These are phyloP conservation scores for Thunnus albacares DNA, from an alignment of 2,797 vertebrate species.

Conservation along the genomic window DNA sequence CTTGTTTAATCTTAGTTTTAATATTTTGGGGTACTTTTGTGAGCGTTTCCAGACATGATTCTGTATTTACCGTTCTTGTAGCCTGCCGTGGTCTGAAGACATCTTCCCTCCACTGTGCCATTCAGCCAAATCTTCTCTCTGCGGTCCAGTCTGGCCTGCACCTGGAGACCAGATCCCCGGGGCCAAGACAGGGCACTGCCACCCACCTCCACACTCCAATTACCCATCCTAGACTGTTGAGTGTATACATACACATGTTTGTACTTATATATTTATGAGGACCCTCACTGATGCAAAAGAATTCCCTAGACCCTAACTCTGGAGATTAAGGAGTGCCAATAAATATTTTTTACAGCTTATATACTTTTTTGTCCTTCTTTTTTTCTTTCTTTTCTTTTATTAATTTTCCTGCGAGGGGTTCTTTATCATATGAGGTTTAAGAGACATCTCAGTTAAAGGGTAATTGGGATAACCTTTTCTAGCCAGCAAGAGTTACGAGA, in stretches of 20 bases:
- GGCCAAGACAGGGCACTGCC: conserved; percentile 78
- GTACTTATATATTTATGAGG: background rate
- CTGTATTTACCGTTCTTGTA: conserved; percentile 80
- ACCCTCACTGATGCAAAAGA: background rate
- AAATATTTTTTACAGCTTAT: too few relatives aligned
- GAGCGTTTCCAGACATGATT: too few relatives aligned
- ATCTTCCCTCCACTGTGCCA: conserved; percentile 76
- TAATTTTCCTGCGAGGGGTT: too few relatives aligned
- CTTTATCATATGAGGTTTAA: too few relatives aligned
- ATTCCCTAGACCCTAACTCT: background rate
- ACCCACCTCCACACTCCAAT: conserved; percentile 83
- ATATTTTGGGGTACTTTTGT: too few relatives aligned
- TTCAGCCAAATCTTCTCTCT: conserved; percentile 85
- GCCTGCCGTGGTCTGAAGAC: conserved; percentile 82
- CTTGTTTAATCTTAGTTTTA: too few relatives aligned
- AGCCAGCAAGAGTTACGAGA: too few relatives aligned
- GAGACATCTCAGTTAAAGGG: too few relatives aligned
- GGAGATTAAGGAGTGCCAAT: too few relatives aligned
- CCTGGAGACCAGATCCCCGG: conserved; percentile 72
- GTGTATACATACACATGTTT: conserved; percentile 16
- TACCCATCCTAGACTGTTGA: conserved; percentile 85
- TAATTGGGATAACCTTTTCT: too few relatives aligned
- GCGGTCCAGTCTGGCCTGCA: conserved; percentile 83
- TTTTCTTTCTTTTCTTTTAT: too few relatives aligned
- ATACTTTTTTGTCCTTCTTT: too few relatives aligned